Evolutionary conservation across 2,888 invertebrate species (phyloP).

Genomic region (Plutella xylostella): DNA sequence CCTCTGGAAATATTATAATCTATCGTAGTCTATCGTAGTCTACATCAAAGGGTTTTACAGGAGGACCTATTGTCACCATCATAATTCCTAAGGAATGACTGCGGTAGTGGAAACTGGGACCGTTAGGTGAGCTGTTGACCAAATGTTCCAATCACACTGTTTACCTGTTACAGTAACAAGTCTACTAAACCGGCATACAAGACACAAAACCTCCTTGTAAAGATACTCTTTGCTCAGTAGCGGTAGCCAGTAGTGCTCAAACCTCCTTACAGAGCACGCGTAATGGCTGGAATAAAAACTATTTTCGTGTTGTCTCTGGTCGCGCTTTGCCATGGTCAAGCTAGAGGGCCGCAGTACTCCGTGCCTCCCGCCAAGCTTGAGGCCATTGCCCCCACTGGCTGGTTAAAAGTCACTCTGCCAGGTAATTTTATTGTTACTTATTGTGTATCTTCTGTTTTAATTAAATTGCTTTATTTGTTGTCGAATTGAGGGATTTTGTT

Average conservation of each 20-base stretch:
- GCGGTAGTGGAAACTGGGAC: too few relatives aligned
- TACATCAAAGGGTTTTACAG: too few relatives aligned
- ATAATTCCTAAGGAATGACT: too few relatives aligned
- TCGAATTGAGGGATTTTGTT: too few relatives aligned
- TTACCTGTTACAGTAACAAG: too few relatives aligned
- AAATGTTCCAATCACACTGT: too few relatives aligned
- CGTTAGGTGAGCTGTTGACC: too few relatives aligned
- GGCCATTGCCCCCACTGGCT: slow-evolving; percentile 71
- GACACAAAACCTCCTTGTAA: not conserved
- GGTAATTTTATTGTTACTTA: slow-evolving; percentile 38
- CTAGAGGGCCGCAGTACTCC: slow-evolving; percentile 28
- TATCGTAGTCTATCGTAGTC: too few relatives aligned
- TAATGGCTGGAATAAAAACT: slow-evolving; percentile 24
- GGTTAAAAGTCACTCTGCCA: slow-evolving; percentile 71
- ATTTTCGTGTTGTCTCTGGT: not conserved
- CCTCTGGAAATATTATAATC: too few relatives aligned
- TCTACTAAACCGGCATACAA: not conserved
- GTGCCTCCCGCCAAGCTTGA: slow-evolving; percentile 70
- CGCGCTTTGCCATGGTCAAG: slow-evolving; percentile 19
- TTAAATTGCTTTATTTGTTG: too few relatives aligned
- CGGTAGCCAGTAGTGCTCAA: slow-evolving; percentile 25
- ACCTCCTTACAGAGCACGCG: slow-evolving; percentile 25
- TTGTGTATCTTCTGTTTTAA: not conserved
- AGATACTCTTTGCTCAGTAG: too few relatives aligned
- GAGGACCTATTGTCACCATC: too few relatives aligned